Base-by-base conservation (phyloP, 2,888 invertebrate species). In the Lepidochrysops patricia region DNA sequence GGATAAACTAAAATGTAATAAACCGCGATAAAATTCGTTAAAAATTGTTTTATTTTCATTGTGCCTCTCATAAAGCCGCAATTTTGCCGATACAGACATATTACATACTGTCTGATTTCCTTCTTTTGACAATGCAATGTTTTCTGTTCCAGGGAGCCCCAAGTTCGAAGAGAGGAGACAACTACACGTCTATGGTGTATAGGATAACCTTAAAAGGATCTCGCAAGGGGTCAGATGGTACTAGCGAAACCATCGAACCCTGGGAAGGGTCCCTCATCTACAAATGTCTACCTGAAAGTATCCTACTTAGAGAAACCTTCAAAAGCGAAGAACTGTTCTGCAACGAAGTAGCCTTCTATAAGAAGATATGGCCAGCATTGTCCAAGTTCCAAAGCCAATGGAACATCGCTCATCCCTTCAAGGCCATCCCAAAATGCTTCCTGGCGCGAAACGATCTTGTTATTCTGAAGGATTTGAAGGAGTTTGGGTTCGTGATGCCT, bases 261-360 rank as follows among this genome's bases (percentile, higher is more conserved):
- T 94, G 93, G 92, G 83, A 91, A 63, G 88, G 90, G 23, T 92
- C 92, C 19, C 89, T 94, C 43, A 94, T 94, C 62, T 94, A 93
- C 78, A 94, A 94, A 79, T 91, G 93, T 66, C 78, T 94, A 13
- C 94, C 94, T 0, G 92, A 93, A 65, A 93, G 91, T 64, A 80
- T 86, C 7, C 84, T 90, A 19, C 83, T 91, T 29, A 81, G 94
- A n/a, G 93, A 94, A 69, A 91, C 92, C 0, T 94, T 91, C 70
- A 94, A 94, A 75, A 93, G 94, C 71, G 94, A 94, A 61, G 89
- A 91, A 60, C 75, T 94, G 0, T 94, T 94, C 72, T 90, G 92
- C 70, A 94, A 94, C 68, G 94, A 94, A 76, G 92, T 94, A 0
- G 92, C 92, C 6, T 94, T 94, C 72, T 94, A 94, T 72, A 94